These are phyloP conservation scores for Danaus chrysippus DNA, from an alignment of 2,888 invertebrate genomes.

Conservation along the genomic window DNA sequence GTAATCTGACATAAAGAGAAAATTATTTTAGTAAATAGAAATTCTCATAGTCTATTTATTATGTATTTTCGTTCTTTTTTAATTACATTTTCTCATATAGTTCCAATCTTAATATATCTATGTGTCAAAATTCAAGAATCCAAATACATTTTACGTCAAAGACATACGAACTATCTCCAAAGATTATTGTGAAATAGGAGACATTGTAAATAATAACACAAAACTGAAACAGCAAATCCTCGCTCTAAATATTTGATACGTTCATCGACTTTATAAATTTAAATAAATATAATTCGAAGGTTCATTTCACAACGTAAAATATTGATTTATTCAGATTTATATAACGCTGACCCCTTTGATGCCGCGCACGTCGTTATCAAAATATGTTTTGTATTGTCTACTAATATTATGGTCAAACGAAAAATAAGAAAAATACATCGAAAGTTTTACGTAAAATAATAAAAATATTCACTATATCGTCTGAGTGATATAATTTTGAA, in stretches of 20 bases:
- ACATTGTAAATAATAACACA: constrained; percentile 3
- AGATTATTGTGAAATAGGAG: not conserved
- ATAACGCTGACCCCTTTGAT: constrained; percentile 34
- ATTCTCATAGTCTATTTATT: too few species aligned
- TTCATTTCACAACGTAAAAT: constrained; percentile 42
- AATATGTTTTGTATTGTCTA: constrained; percentile 22
- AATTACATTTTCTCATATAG: too few species aligned
- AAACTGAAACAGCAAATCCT: not conserved
- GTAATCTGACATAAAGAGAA: too few species aligned
- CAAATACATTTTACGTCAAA: too few species aligned
- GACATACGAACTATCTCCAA: too few species aligned
- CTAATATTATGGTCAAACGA: constrained; percentile 13
- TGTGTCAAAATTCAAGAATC: too few species aligned
- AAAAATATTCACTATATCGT: too few species aligned
- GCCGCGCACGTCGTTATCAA: constrained; percentile 22
- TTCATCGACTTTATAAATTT: constrained; percentile 29
- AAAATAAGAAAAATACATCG: not conserved
- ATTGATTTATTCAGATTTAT: constrained; percentile 43
- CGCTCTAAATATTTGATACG: constrained; percentile 19
- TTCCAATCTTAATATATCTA: too few species aligned
- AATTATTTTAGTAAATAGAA: too few species aligned
- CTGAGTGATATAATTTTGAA: too few species aligned
- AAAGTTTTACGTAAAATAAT: too few species aligned
- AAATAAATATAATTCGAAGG: constrained; percentile 44
- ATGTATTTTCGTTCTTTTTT: too few species aligned